phyloP scores from a whole-genome alignment of 1,140 invertebrate genomes.

The Euura lappo region DNA sequence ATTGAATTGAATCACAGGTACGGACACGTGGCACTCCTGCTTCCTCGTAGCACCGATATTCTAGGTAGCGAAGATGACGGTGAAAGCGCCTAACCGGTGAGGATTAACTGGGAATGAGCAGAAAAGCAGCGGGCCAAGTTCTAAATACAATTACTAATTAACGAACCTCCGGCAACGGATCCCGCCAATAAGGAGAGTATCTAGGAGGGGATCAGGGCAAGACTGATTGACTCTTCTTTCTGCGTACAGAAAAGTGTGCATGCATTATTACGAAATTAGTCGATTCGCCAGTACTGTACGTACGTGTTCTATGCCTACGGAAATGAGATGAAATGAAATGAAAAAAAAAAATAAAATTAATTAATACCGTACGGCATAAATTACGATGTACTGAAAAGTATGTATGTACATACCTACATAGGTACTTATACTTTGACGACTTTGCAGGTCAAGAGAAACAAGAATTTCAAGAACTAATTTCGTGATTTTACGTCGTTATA shows the following conservation, averaged over 20 bases:
- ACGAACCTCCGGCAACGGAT: slow-evolving; percentile 42
- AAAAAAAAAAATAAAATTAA: background rate
- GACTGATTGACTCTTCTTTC: slow-evolving; percentile 41
- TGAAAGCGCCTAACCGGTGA: slow-evolving; percentile 42
- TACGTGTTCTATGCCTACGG: slow-evolving; percentile 8
- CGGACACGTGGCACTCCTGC: slow-evolving; percentile 50
- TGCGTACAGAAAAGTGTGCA: slow-evolving; percentile 32
- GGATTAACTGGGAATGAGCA: slow-evolving; percentile 21
- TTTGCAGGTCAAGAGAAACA: slow-evolving; percentile 22
- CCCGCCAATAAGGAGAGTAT: slow-evolving; percentile 21
- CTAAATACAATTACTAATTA: slow-evolving; percentile 25
- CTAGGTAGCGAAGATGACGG: slow-evolving; percentile 49
- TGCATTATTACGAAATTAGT: slow-evolving; percentile 33
- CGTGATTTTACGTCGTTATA: slow-evolving; percentile 37
- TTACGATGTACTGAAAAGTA: slow-evolving; percentile 17
- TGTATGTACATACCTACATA: slow-evolving; percentile 5
- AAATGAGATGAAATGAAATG: too few relatives aligned
- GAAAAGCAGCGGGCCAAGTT: background rate
- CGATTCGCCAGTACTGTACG: slow-evolving; percentile 30
- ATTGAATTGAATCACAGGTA: slow-evolving; percentile 35
- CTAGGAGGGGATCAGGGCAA: slow-evolving; percentile 45
- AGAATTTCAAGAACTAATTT: slow-evolving; percentile 40
- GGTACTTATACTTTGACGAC: slow-evolving; percentile 22
- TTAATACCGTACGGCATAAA: slow-evolving; percentile 20
- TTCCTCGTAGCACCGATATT: slow-evolving; percentile 50